Percentiles rank a stretch among this genome's conserved stretches.
These are phyloP conservation scores for Carcharodon carcharias DNA, from an alignment of 2,797 vertebrate genomes.

Conservation along the genomic window DNA sequence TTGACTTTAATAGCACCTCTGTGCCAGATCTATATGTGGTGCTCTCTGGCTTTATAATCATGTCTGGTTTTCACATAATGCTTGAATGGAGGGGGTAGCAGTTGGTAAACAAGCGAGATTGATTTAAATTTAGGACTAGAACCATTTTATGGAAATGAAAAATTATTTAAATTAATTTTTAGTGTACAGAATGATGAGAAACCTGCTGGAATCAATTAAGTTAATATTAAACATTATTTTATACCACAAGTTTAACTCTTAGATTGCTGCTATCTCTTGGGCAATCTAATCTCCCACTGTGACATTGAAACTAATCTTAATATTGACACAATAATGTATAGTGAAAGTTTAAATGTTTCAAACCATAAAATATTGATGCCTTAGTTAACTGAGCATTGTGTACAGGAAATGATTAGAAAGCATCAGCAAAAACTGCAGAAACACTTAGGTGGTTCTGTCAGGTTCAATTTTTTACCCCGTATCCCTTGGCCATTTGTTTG, in stretches of 20 bases:
- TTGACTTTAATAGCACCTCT: constrained; percentile 8
- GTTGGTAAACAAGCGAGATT: not conserved
- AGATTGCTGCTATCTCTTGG: not conserved
- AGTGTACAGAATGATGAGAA: not conserved
- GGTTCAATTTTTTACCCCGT: not conserved
- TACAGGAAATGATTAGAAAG: not conserved
- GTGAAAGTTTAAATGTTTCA: not conserved
- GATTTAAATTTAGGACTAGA: not conserved
- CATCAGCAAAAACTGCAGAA: not conserved
- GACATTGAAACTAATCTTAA: not conserved
- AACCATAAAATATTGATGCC: not conserved
- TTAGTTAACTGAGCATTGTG: not conserved
- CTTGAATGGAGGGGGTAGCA: not conserved
- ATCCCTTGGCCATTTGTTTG: not conserved
- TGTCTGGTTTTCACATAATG: not conserved
- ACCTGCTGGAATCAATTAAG: not conserved
- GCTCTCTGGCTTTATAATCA: not conserved
- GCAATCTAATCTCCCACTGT: not conserved
- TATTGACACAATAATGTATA: not conserved
- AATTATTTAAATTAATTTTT: not conserved
- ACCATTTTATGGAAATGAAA: not conserved
- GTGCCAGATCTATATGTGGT: not conserved
- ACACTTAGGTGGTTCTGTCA: not conserved
- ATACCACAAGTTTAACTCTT: not conserved
- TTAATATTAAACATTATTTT: not conserved